Percentiles rank a stretch among this genome's conserved stretches.
Evolutionary conservation across 2,113 vertebrate species (phyloP).

Genomic region (Columba janthina): DNA sequence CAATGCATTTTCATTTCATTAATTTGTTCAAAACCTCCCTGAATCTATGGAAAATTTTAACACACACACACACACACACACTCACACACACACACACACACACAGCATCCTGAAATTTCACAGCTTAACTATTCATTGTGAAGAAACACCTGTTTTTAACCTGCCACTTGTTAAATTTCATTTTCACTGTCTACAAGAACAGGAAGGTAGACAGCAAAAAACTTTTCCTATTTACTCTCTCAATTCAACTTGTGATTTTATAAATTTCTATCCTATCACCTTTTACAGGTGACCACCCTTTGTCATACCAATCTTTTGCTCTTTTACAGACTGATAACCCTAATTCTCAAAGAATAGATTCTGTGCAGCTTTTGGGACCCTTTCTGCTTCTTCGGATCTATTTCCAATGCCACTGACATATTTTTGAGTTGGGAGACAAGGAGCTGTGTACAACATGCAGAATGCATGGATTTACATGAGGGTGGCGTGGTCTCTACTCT

Average conservation of each 20-base stretch:
- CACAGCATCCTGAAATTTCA: not conserved
- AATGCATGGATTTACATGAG: not conserved
- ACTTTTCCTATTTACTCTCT: not conserved
- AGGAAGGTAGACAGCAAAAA: not conserved
- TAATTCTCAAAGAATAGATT: not conserved
- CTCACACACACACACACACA: not conserved
- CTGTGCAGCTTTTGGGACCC: not conserved
- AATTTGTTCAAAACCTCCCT: not conserved
- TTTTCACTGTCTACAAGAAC: not conserved
- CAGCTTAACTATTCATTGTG: slow-evolving; percentile 21
- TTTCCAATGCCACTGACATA: not conserved
- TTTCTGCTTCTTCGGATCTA: not conserved
- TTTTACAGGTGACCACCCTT: not conserved
- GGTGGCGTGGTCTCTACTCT: not conserved
- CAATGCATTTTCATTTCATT: not conserved
- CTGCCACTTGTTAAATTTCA: not conserved
- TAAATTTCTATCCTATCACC: not conserved
- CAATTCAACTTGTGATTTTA: not conserved
- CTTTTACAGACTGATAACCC: not conserved
- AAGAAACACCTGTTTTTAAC: slow-evolving; percentile 33
- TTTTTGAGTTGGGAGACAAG: not conserved
- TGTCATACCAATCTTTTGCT: not conserved
- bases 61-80: not conserved
- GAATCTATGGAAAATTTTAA: not conserved
- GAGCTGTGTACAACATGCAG: not conserved